These are phyloP conservation scores for Aeoliscus strigatus DNA, from an alignment of 2,797 vertebrate species.

Conservation along the genomic window DNA sequence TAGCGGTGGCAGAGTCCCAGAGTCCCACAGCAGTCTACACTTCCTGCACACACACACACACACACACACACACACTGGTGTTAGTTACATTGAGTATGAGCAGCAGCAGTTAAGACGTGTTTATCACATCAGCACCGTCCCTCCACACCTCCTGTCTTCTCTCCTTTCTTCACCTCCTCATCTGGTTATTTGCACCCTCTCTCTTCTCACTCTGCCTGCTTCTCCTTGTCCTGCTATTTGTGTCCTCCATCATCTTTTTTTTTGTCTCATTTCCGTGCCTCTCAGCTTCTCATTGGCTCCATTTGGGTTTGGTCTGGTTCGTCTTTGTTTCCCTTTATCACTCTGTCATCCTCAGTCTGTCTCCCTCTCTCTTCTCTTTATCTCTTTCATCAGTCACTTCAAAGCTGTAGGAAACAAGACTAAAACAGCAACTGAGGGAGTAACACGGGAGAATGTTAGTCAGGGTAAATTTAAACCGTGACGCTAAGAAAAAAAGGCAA, in stretches of 20 bases:
- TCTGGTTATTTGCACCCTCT: conserved; percentile 3
- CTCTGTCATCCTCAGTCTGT: conserved; percentile 13
- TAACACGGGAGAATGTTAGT: conserved; percentile 11
- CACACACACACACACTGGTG: conserved; percentile 22
- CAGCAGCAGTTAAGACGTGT: conserved; percentile 30
- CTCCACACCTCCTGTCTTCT: conserved; percentile 8
- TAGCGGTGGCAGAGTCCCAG: conserved; percentile 21
- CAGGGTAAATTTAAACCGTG: conserved; percentile 1
- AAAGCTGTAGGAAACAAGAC: conserved; percentile 32
- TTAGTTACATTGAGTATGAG: conserved; percentile 43
- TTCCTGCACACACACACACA: conserved; percentile 36
- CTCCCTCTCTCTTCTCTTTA: neutral
- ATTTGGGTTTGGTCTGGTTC: conserved; percentile 20
- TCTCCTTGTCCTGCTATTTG: conserved; percentile 30
- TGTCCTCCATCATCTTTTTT: conserved; percentile 7
- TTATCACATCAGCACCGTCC: conserved; percentile 13
- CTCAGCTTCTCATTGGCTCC: conserved; percentile 7
- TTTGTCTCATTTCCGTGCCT: conserved; percentile 4
- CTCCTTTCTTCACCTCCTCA: conserved; percentile 13
- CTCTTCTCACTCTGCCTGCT: conserved; percentile 9
- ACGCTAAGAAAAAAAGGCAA: conserved; percentile 6
- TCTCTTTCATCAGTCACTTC: conserved; percentile 34
- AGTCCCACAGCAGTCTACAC: conserved; percentile 41
- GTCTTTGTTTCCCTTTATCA: conserved; percentile 22
- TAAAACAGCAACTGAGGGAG: conserved; percentile 25